phyloP scores from a whole-genome alignment of 1,140 invertebrate species.

The Drosophila hydei region DNA sequence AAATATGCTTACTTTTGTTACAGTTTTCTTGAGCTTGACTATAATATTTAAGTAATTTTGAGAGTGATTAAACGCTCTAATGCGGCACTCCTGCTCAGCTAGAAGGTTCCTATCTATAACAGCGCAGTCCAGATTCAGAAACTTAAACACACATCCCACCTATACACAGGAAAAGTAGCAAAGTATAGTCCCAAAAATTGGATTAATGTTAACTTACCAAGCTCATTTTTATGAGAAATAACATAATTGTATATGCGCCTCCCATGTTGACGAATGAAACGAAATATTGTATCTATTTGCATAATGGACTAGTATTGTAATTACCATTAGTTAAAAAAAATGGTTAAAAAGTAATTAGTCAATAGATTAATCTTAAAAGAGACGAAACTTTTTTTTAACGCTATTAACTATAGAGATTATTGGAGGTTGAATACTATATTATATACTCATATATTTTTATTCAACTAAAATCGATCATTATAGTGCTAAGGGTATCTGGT shows the following conservation, averaged over 20 bases:
- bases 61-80: slow-evolving; percentile 39
- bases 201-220: neutral
- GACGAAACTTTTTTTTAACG: too few species aligned
- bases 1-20: slow-evolving; percentile 22
- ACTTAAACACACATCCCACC: slow-evolving; percentile 25
- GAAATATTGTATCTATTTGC: neutral
- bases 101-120: neutral
- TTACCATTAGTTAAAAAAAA: too few species aligned
- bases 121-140: slow-evolving; percentile 16
- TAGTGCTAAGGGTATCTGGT: too few species aligned
- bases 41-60: slow-evolving; percentile 32
- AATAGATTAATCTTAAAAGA: too few species aligned
- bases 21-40: slow-evolving; percentile 11
- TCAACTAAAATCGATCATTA: too few species aligned
- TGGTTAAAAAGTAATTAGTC: too few species aligned
- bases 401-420: too few species aligned
- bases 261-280: neutral
- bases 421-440: too few species aligned
- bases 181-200: too few species aligned
- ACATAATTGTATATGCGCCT: too few species aligned
- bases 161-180: neutral
- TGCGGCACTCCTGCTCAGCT: slow-evolving; percentile 16
- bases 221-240: neutral
- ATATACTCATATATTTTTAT: too few species aligned
- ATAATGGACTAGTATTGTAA: too few species aligned